Conservation (phyloP, 2,797 vertebrate genomes). For the Muraenolepis orangiensis region DNA sequence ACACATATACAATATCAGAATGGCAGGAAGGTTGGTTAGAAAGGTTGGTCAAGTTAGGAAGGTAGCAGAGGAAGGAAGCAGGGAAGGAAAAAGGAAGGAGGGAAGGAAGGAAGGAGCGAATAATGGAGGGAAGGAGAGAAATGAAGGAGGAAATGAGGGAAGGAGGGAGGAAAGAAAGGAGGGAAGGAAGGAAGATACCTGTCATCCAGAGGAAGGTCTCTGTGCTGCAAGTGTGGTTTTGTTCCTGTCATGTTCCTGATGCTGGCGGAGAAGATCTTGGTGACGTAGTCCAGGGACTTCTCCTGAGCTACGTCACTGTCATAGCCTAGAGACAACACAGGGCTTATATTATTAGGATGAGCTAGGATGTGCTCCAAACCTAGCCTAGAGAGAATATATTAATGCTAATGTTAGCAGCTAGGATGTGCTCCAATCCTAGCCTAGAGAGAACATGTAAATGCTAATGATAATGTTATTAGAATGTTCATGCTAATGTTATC, state of each 20-base stretch:
- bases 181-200: conserved; percentile 71
- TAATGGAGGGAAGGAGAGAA: not conserved
- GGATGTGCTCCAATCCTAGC: not conserved
- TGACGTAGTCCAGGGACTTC: conserved; percentile 87
- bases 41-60: not conserved
- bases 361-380: too few relatives aligned
- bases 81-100: not conserved
- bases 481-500: not conserved
- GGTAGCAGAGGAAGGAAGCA: not conserved
- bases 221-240: conserved; percentile 90
- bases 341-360: too few relatives aligned
- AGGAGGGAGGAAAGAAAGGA: not conserved
- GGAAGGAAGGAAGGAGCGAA: not conserved
- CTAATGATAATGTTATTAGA: too few relatives aligned
- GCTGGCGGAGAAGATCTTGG: conserved; percentile 89
- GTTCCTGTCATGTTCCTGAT: conserved; percentile 92
- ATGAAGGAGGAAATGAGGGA: not conserved
- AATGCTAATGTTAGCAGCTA: not conserved
- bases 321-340: conserved; percentile 76
- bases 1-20: not conserved
- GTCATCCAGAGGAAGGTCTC: conserved; percentile 85
- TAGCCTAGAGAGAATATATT: not conserved
- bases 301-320: conserved; percentile 95
- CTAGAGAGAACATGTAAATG: not conserved
- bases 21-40: not conserved